These are phyloP conservation scores for Amia ocellicauda DNA, from an alignment of 2,113 vertebrate species.

Conservation along the genomic window DNA sequence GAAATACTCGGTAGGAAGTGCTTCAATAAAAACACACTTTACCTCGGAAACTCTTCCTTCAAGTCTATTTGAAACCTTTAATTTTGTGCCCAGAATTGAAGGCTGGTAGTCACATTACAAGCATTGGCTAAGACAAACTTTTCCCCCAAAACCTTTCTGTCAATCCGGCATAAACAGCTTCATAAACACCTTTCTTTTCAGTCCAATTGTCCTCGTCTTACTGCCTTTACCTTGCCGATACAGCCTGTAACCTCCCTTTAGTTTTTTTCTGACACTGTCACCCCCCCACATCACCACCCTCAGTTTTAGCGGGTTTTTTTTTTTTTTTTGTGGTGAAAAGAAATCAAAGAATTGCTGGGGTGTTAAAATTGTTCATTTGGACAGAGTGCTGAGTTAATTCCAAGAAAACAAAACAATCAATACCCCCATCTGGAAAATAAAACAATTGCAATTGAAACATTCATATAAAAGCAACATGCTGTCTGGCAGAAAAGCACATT, in stretches of 20 bases:
- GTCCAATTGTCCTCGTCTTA: slow-evolving; percentile 1
- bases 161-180: too few species aligned
- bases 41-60: too few species aligned
- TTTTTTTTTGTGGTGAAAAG: background rate
- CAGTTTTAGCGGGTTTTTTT: background rate
- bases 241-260: slow-evolving; percentile 9
- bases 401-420: slow-evolving; percentile 14
- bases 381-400: slow-evolving; percentile 12
- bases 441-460: background rate
- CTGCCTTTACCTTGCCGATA: background rate
- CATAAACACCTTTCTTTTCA: background rate
- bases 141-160: too few species aligned
- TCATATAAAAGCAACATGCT: background rate
- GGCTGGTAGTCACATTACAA: too few species aligned
- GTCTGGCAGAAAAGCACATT: background rate
- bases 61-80: too few species aligned
- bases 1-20: too few species aligned
- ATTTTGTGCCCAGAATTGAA: too few species aligned
- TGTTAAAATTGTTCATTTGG: slow-evolving; percentile 16
- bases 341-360: slow-evolving; percentile 22
- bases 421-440: background rate
- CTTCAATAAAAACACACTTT: too few species aligned
- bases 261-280: slow-evolving; percentile 12
- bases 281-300: background rate
- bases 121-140: too few species aligned